Evolutionary conservation across 2,888 invertebrate species (phyloP), one percentile per base, ranked within the genome.

Genomic region (Temnothorax unifasciatus): DNA sequence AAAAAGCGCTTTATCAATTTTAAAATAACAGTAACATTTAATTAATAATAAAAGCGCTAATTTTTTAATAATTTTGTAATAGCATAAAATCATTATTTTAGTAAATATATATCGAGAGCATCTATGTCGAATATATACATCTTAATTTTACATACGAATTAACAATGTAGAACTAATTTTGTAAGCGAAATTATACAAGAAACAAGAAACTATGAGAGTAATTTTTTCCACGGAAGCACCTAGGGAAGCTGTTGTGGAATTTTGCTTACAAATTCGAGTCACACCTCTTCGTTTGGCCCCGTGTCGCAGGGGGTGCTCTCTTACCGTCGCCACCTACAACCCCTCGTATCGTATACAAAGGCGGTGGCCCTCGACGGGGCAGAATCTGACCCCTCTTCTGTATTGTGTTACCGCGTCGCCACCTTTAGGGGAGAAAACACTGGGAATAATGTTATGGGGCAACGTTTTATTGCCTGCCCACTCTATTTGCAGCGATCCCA

Each of bases 381-480:
- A 90, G 91, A 94, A 94, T 94, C 93, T 94, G 93, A 94, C 94
- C 94, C 94, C 90, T 87, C 90, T 84, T 84, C 81, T 87, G 90
- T 93, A 94, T 94, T 93, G 92, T 92, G 88, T 94, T 93, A 93
- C 94, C 91, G 85, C 89, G 91, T 91, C 92, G 91, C 87, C 92
- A 91, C 93, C 93, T 93, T 90, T 90, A 74, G 89, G 90, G 90
- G 88, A 88, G 87, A 88, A 89, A 87, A 90, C 89, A 90, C 89
- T 87, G 89, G 91, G 89, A 88, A 90, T 91, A 91, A 93, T 92
- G 91, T 92, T 91, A 92, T 90, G 90, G 91, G 88, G 89, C 89
- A 89, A 90, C 86, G 87, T 91, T 92, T 92, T 93, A 93, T 92
- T 92, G 91, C 89, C 89, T 88, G 82, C 86, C 90, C 89, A 88